phyloP scores from a whole-genome alignment of 1,140 invertebrate species.

The Pogonus chalceus region DNA sequence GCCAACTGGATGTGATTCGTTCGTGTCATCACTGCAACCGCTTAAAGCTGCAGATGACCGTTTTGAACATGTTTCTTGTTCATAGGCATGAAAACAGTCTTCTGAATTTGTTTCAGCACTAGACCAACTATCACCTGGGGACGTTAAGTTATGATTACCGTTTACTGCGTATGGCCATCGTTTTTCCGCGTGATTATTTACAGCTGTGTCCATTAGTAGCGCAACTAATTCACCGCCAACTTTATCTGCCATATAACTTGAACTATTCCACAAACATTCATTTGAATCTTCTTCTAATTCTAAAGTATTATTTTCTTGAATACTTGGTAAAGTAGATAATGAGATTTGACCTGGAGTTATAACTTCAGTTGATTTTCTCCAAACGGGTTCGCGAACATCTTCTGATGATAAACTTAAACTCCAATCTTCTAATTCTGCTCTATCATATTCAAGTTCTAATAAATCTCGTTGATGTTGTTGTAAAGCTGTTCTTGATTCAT shows the following conservation, averaged over 20 bases:
- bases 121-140: conserved; percentile 54
- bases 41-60: conserved; percentile 57
- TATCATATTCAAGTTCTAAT: conserved; percentile 60
- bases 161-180: conserved; percentile 38
- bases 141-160: conserved; percentile 30
- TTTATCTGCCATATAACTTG: conserved; percentile 45
- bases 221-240: conserved; percentile 41
- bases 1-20: conserved; percentile 55
- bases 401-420: conserved; percentile 60
- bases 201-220: conserved; percentile 33
- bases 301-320: conserved; percentile 58
- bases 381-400: conserved; percentile 44
- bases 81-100: conserved; percentile 36
- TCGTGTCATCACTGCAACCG: conserved; percentile 46
- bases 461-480: conserved; percentile 56
- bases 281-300: conserved; percentile 63
- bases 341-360: conserved; percentile 46
- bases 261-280: conserved; percentile 62
- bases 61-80: conserved; percentile 44
- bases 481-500: conserved; percentile 53
- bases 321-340: conserved; percentile 53
- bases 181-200: conserved; percentile 32
- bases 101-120: conserved; percentile 36
- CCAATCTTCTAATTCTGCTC: conserved; percentile 69
- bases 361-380: conserved; percentile 39